These are phyloP conservation scores for Pelecanoides urinatrix DNA, from an alignment of 2,113 vertebrate species.

Conservation along the genomic window DNA sequence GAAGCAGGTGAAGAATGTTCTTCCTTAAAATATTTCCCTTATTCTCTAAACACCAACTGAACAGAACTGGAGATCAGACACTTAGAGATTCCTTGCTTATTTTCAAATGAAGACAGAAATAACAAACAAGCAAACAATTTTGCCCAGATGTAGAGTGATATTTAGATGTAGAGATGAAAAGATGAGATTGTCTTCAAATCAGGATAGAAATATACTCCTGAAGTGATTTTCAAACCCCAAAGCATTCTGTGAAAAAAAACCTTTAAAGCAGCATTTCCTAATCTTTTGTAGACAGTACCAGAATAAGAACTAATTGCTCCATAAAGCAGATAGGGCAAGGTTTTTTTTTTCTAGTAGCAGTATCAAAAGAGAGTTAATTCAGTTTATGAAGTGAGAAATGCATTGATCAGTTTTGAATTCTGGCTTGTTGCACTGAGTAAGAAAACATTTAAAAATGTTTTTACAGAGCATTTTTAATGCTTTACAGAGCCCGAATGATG, in stretches of 20 bases:
- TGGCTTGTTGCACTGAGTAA: not conserved
- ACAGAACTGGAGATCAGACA: not conserved
- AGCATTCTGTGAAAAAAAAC: not conserved
- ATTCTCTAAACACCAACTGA: not conserved
- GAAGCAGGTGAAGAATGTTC: not conserved
- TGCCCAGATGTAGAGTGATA: not conserved
- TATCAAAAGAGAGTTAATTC: not conserved
- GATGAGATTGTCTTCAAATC: not conserved
- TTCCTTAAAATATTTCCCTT: not conserved
- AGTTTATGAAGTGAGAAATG: not conserved
- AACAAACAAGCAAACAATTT: not conserved
- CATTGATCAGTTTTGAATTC: not conserved
- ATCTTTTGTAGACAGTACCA: not conserved
- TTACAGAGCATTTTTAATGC: not conserved
- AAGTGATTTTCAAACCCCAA: not conserved
- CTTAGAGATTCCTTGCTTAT: not conserved
- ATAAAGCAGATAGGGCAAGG: not conserved
- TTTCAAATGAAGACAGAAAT: not conserved
- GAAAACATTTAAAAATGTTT: not conserved
- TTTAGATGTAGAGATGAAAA: not conserved
- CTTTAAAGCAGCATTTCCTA: not conserved
- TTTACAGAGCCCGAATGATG: not conserved
- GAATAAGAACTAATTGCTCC: not conserved
- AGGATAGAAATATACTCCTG: not conserved
- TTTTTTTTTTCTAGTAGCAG: not conserved